Percentiles rank a stretch among this genome's conserved stretches.
Evolutionary conservation across 2,888 invertebrate genomes (phyloP).

Genomic region (Tholera decimalis): DNA sequence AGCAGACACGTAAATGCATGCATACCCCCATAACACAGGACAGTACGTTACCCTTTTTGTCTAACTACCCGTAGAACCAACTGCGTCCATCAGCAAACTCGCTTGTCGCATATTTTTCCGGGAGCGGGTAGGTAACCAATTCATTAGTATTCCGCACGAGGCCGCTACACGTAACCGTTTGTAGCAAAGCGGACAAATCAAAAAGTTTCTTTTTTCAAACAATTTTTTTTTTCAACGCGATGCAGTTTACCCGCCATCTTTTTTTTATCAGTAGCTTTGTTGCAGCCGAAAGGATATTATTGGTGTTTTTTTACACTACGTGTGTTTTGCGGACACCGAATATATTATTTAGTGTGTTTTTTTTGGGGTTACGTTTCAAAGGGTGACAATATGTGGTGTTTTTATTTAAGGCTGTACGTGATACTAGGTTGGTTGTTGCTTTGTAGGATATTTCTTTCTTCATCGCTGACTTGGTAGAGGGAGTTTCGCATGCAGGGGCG

Average conservation of each 20-base stretch:
- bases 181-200: conserved; percentile 67
- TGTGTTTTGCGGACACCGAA: conserved; percentile 23
- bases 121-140: conserved; percentile 70
- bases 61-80: conserved; percentile 33
- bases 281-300: conserved; percentile 34
- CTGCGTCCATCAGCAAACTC: conserved; percentile 50
- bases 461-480: conserved; percentile 1
- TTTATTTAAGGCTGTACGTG: not conserved
- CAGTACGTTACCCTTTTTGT: not conserved
- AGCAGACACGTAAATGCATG: not conserved
- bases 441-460: conserved; percentile 11
- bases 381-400: conserved; percentile 19
- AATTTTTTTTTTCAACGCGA: conserved; percentile 36
- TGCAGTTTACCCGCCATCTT: conserved; percentile 54
- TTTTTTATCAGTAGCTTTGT: conserved; percentile 51
- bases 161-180: conserved; percentile 60
- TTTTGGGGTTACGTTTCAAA: conserved; percentile 31
- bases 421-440: conserved; percentile 5
- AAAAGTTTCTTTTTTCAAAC: conserved; percentile 64
- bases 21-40: conserved; percentile 1
- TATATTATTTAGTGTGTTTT: conserved; percentile 35
- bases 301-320: conserved; percentile 37
- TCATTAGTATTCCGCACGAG: conserved; percentile 77
- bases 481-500: not conserved
- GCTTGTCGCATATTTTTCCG: conserved; percentile 61